Evolutionary conservation across 2,888 invertebrate genomes (phyloP), one percentile per base, ranked within the genome.

Genomic region (Spodoptera exigua): DNA sequence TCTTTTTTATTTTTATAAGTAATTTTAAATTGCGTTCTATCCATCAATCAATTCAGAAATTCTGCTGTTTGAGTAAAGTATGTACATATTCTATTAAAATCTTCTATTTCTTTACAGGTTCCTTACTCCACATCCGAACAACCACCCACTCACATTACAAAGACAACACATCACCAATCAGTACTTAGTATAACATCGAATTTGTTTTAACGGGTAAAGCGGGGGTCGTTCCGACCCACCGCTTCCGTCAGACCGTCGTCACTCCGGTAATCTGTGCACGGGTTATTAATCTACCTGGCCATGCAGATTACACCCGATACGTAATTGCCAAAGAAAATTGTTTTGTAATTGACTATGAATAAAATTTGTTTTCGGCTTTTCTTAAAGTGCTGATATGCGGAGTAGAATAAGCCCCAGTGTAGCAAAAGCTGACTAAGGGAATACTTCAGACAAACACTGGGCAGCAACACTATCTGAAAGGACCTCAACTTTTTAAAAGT

Each of bases 191-290:
- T 49, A 51, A 74, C 72, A 74, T 51, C 44, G 61, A 72, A 69
- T 76, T 76, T 74, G 76, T 78, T 78, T 74, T 66, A 76, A 74
- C 41, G 54, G 52, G 72, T 72, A 57, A 67, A 62, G 71, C 45
- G 59, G 47, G 69, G 64, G 61, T 59, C 67, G 61, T 59, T 75
- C 36, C 66, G 39, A 40, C 44, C 67, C 68, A 65, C 46, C 67
- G 55, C 41, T 3, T 58, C 9, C 53, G 76, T 80, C 81, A 71
- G 61, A 82, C 83, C 82, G 66, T 80, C 82, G 80, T 82, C 83
- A 82, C 59, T 53, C 17, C 13, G 21, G 46, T 73, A 76, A 79
- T 81, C 80, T 56, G 55, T 66, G 68, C 64, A 37, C 57, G 64
- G 65, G 66, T 68, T 76, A 81, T 76, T 72, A 77, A 77, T 80